Evolutionary conservation across 2,888 invertebrate species (phyloP), one percentile per base, ranked within the genome.

Genomic region (Metalampra italica): DNA sequence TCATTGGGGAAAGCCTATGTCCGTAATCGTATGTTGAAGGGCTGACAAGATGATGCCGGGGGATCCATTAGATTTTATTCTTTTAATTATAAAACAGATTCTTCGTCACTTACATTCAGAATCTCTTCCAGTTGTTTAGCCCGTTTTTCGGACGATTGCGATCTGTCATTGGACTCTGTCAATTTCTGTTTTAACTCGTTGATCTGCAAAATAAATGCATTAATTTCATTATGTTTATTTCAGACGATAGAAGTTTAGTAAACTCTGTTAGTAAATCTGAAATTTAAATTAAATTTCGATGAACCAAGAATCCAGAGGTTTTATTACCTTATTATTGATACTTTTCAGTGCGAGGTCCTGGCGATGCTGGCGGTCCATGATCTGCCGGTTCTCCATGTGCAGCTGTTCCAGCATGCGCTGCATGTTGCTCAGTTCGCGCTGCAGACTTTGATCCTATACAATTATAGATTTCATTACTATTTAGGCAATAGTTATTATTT

Each of bases 101-200:
- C 22, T 22, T 22, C 22, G 29, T 9, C 11, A 67, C 85, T 77
- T 62, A 87, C 89, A 57, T 90, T 90, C 13, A 93, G 77, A 72
- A 94, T 91, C 29, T 91, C 88, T 64, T 93, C 91, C 7, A 94
- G 75, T 60, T 92, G 90, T 46, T 86, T 91, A 0, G 91, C 85
- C 32, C 92, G 81, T 61, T 92, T 92, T 38, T 90, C 90, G 0
- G 92, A 82, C 15, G 91, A 88, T 61, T 91, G 82, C 4, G 89
- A 81, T 60, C 90, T 89, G 54, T 90, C 84, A 37, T 78, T 70
- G 1, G 92, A 83, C 1, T 91, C 90, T 5, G 76, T 62, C 30
- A 91, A 52, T 61, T 91, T 92, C 5, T 65, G 67, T 61, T 89
- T 90, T 12, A 92, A 65, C 9, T 87, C 83, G 41, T 54, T 64